Conservation (phyloP, 2,113 vertebrate genomes). For the Eupsittula cactorum region DNA sequence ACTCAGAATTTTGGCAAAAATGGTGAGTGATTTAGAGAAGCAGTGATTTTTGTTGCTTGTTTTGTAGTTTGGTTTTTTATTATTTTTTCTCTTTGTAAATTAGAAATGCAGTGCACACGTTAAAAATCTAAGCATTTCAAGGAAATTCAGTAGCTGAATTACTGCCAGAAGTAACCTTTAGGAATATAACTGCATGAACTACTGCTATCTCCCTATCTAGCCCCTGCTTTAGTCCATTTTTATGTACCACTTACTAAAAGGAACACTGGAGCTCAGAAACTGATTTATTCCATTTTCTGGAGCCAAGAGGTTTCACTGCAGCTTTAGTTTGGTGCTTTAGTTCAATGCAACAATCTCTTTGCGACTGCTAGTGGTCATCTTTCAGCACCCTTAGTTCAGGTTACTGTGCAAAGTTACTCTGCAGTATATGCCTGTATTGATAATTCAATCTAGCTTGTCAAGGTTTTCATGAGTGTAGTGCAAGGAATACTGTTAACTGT, state of each 20-base stretch:
- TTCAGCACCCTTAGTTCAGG: background rate
- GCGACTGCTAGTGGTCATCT: background rate
- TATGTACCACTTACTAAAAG: background rate
- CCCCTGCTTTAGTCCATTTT: background rate
- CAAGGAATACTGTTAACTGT: background rate
- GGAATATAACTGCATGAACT: background rate
- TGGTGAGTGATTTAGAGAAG: background rate
- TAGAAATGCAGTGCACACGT: background rate
- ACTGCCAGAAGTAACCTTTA: background rate
- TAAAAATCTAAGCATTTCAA: background rate
- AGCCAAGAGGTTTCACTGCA: background rate
- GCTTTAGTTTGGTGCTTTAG: background rate
- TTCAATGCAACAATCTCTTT: background rate
- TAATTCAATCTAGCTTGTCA: background rate
- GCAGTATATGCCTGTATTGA: background rate
- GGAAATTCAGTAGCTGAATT: background rate
- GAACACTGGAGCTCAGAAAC: background rate
- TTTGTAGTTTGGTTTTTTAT: background rate
- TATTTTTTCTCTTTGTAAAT: background rate
- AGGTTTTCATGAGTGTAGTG: background rate
- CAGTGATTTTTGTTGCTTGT: background rate
- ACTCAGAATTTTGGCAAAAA: background rate
- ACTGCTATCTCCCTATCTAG: background rate
- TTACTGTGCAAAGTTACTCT: background rate
- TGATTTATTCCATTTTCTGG: background rate